Evolutionary conservation across 30 jellyfish, hydroid and myxozoan species (phyloP).

Genomic region (Turritopsis rubra): DNA sequence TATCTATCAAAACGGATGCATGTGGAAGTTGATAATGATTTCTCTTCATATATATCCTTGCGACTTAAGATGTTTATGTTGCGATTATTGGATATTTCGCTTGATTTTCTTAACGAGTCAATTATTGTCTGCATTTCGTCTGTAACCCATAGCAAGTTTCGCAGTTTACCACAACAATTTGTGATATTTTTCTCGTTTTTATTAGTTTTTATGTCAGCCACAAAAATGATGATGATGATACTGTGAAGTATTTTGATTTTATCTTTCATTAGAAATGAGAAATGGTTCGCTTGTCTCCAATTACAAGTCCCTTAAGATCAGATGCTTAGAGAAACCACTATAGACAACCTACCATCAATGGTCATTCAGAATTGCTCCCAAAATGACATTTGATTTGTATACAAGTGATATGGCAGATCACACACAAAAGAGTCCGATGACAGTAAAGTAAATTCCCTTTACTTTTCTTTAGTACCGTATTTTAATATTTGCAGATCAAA

Average conservation of each 20-base stretch:
- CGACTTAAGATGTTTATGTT: not conserved
- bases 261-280: not conserved
- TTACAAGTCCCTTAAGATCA: not conserved
- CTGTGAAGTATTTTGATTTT: not conserved
- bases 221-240: not conserved
- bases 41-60: not conserved
- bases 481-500: not conserved
- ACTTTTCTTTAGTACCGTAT: not conserved
- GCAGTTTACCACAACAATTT: not conserved
- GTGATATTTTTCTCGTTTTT: not conserved
- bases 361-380: not conserved
- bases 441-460: not conserved
- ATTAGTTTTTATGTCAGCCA: not conserved
- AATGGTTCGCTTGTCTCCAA: not conserved
- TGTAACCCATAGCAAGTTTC: not conserved
- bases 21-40: not conserved
- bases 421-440: not conserved
- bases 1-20: too few relatives aligned
- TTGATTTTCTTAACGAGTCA: not conserved
- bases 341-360: not conserved
- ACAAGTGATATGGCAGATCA: not conserved
- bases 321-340: not conserved
- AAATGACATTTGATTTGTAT: not conserved
- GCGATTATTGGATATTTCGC: not conserved
- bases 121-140: too few relatives aligned